Evolutionary conservation across 2,797 vertebrate species (phyloP).

Genomic region (Leucoraja ocellata): DNA sequence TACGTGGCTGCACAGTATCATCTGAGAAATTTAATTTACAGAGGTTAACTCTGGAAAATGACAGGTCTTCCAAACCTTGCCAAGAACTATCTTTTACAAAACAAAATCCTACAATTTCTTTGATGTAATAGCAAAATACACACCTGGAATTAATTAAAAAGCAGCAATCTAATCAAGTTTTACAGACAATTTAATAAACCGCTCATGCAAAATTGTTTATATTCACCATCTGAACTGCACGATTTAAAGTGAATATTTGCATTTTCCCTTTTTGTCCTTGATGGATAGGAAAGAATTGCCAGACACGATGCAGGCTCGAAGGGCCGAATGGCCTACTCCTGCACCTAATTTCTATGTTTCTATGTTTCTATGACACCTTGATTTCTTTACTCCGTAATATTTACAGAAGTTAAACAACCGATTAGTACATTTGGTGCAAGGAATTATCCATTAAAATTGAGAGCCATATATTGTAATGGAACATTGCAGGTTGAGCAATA

Average conservation of each 20-base stretch:
- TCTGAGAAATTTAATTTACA: slow-evolving; percentile 17
- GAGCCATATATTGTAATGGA: slow-evolving; percentile 11
- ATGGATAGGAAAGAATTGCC: not conserved
- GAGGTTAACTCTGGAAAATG: slow-evolving; percentile 9
- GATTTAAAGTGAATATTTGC: not conserved
- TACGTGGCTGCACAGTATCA: slow-evolving; percentile 13
- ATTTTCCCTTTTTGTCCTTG: not conserved
- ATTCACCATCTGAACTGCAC: not conserved
- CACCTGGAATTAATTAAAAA: slow-evolving; percentile 30
- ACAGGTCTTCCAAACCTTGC: not conserved
- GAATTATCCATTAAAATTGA: not conserved
- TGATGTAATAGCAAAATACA: slow-evolving; percentile 4
- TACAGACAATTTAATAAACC: not conserved
- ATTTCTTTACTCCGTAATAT: not conserved
- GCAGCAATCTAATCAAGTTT: slow-evolving; percentile 15
- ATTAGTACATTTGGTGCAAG: not conserved
- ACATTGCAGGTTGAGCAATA: not conserved
- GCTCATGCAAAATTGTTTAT: not conserved
- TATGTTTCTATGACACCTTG: no score
- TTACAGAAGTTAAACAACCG: not conserved
- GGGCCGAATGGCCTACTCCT: no score
- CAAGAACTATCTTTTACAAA: slow-evolving; percentile 5
- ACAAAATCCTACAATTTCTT: slow-evolving; percentile 2
- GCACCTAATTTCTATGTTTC: no score
- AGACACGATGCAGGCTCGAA: no score